These are phyloP conservation scores for Sisyra terminalis DNA, from an alignment of 2,888 invertebrate genomes.

Conservation along the genomic window DNA sequence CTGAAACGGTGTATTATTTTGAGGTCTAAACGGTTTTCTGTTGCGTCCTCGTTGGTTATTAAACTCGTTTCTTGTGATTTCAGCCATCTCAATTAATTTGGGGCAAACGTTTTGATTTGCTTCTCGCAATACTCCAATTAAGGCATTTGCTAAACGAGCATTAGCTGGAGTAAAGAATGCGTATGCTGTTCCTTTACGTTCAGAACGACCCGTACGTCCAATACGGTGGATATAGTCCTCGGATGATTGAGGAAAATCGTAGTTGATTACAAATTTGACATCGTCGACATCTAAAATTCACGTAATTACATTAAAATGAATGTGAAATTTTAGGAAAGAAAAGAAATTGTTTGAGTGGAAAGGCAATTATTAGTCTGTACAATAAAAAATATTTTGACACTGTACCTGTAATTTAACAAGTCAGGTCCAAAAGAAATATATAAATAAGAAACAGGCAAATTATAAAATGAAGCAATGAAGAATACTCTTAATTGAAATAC, in stretches of 20 bases:
- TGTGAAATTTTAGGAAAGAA: not conserved
- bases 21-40: slow-evolving; percentile 9
- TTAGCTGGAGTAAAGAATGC: slow-evolving; percentile 92
- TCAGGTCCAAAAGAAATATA: not conserved
- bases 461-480: not conserved
- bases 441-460: slow-evolving; percentile 2
- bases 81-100: slow-evolving; percentile 57
- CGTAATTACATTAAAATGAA: not conserved
- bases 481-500: not conserved
- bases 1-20: too few species aligned
- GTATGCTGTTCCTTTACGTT: slow-evolving; percentile 88
- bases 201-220: slow-evolving; percentile 84
- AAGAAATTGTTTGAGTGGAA: not conserved
- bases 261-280: slow-evolving; percentile 94
- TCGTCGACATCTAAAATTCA: slow-evolving; percentile 82
- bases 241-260: slow-evolving; percentile 91
- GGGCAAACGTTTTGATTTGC: slow-evolving; percentile 82
- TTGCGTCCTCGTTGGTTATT: slow-evolving; percentile 19
- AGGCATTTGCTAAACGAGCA: slow-evolving; percentile 78
- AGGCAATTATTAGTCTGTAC: slow-evolving; percentile 1
- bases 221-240: slow-evolving; percentile 98
- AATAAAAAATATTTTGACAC: slow-evolving; percentile 1
- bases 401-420: slow-evolving; percentile 2
- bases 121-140: slow-evolving; percentile 82
- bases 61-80: slow-evolving; percentile 29